phyloP scores from a whole-genome alignment of 2,888 invertebrate genomes.

The Diloba caeruleocephala region DNA sequence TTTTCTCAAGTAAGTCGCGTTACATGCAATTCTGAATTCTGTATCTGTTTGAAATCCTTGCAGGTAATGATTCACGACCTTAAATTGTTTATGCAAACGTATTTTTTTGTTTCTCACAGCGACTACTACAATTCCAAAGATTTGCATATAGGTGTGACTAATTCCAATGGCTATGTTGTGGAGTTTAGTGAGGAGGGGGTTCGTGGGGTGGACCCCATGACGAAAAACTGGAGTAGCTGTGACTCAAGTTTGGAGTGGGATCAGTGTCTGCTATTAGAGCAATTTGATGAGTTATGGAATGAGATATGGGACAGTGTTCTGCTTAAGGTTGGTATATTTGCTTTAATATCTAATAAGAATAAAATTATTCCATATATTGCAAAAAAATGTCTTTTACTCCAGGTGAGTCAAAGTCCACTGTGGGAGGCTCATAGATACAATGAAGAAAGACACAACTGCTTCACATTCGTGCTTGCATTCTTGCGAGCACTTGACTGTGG shows the following conservation, averaged over 20 bases:
- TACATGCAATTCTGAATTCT: constrained; percentile 4
- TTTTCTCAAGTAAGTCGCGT: constrained; percentile 93
- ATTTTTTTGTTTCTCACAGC: constrained; percentile 83
- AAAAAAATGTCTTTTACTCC: constrained; percentile 41
- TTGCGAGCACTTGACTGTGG: constrained; percentile 92
- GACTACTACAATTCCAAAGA: constrained; percentile 95
- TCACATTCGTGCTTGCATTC: constrained; percentile 95
- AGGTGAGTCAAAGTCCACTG: constrained; percentile 88
- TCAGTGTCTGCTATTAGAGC: constrained; percentile 92
- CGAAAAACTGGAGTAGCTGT: constrained; percentile 90
- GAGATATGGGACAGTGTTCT: constrained; percentile 93
- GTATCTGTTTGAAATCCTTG: constrained; percentile 5
- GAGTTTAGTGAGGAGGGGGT: constrained; percentile 96
- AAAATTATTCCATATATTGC: background rate
- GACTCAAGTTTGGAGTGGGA: constrained; percentile 91
- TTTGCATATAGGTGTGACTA: constrained; percentile 97
- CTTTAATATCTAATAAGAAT: constrained; percentile 9
- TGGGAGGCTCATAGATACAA: constrained; percentile 93
- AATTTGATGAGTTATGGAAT: constrained; percentile 92
- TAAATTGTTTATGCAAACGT: constrained; percentile 27
- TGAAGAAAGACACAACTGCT: constrained; percentile 94
- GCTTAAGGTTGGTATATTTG: constrained; percentile 82
- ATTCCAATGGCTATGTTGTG: constrained; percentile 93
- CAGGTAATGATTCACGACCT: constrained; percentile 35
- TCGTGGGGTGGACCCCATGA: constrained; percentile 84